A percentile compares a stretch with the other conserved stretches of the same genome.
Evolutionary conservation across 1,140 invertebrate genomes (phyloP).

Genomic region (Cecropterus lyciades): DNA sequence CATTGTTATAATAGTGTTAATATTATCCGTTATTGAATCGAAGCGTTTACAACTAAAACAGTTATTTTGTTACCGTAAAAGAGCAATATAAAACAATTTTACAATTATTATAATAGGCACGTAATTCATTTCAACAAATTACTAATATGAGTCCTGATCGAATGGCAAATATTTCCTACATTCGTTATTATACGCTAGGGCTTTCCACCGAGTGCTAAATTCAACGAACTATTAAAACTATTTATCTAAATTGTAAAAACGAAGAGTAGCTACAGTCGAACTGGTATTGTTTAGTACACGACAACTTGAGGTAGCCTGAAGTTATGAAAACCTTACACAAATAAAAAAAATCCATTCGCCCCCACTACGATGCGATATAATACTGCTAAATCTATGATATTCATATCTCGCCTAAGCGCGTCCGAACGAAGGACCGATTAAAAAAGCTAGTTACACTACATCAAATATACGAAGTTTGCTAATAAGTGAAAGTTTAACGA

Average conservation of each 20-base stretch:
- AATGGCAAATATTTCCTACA: too few species aligned
- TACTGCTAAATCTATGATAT: constrained; percentile 73
- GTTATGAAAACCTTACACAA: constrained; percentile 49
- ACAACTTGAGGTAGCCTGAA: constrained; percentile 74
- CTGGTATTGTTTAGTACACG: constrained; percentile 53
- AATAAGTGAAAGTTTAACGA: constrained; percentile 50
- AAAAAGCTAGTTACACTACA: constrained; percentile 30
- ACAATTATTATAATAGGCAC: too few species aligned
- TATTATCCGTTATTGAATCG: too few species aligned
- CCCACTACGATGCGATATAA: constrained; percentile 60
- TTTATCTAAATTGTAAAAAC: constrained; percentile 22
- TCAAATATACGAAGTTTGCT: constrained; percentile 37
- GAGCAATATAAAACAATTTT: too few species aligned
- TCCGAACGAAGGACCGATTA: constrained; percentile 15
- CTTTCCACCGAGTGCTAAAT: constrained; percentile 22
- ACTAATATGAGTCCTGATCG: too few species aligned
- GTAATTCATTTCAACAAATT: too few species aligned
- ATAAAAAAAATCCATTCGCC: constrained; percentile 47
- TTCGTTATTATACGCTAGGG: background rate
- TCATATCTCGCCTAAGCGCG: constrained; percentile 26
- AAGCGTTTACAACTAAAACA: too few species aligned
- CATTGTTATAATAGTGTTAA: too few species aligned
- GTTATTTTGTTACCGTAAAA: too few species aligned
- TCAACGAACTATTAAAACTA: constrained; percentile 5
- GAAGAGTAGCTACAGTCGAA: constrained; percentile 20